Percentiles rank a stretch among this genome's conserved stretches.
phyloP scores from a whole-genome alignment of 1,140 invertebrate species.

The Drosophila guanche region DNA sequence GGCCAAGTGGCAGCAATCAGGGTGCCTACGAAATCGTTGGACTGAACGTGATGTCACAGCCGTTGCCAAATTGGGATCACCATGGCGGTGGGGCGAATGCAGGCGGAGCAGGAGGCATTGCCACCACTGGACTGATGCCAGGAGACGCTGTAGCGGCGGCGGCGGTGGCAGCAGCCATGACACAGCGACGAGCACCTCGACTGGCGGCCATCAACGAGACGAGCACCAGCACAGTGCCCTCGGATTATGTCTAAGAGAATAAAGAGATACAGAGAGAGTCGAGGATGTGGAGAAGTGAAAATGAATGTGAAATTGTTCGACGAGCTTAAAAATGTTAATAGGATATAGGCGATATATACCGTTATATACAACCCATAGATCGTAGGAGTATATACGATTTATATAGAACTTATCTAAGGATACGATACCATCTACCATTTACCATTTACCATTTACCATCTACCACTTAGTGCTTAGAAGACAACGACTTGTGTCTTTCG shows the following conservation, averaged over 20 bases:
- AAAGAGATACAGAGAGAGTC: constrained; percentile 25
- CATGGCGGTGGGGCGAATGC: constrained; percentile 48
- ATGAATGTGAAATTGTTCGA: constrained; percentile 54
- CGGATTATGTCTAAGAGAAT: constrained; percentile 86
- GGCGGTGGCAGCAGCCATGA: constrained; percentile 53
- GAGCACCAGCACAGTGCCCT: constrained; percentile 85
- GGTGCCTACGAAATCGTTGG: constrained; percentile 86
- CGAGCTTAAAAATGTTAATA: constrained; percentile 73
- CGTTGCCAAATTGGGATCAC: constrained; percentile 81
- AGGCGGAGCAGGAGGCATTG: constrained; percentile 27
- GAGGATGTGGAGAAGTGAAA: not conserved
- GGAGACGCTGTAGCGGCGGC: constrained; percentile 13
- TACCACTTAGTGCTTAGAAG: constrained; percentile 33
- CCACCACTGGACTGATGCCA: constrained; percentile 36
- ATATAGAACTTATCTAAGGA: constrained; percentile 5
- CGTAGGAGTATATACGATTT: constrained; percentile 32
- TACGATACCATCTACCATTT: not conserved
- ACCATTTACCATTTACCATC: constrained; percentile 18
- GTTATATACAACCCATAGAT: constrained; percentile 52
- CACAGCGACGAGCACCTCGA: constrained; percentile 83
- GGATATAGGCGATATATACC: constrained; percentile 29
- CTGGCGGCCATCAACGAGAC: constrained; percentile 88
- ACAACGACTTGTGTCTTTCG: constrained; percentile 36
- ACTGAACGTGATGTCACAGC: constrained; percentile 82
- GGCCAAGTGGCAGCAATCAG: constrained; percentile 81